Evolutionary conservation across 2,113 vertebrate species (phyloP).

Genomic region (Helogale parvula): DNA sequence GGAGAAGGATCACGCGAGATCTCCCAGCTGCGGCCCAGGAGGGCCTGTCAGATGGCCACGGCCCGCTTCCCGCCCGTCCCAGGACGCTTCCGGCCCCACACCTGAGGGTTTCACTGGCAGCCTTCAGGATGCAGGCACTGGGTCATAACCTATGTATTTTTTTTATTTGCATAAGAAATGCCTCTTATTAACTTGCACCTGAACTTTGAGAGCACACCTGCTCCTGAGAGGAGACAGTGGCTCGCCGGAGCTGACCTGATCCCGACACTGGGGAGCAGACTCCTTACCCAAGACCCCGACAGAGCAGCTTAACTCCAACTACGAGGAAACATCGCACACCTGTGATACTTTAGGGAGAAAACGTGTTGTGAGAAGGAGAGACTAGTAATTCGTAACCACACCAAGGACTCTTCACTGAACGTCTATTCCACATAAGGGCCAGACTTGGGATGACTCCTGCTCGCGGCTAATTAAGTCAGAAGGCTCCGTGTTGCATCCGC

Average conservation of each 20-base stretch:
- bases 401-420: background rate
- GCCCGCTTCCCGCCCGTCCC: background rate
- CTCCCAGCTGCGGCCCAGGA: background rate
- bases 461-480: background rate
- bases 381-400: background rate
- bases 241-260: accelerated
- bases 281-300: background rate
- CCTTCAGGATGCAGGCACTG: too few species aligned
- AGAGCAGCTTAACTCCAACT: background rate
- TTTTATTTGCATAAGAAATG: background rate
- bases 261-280: background rate
- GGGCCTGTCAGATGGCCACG: background rate
- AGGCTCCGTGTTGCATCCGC: background rate
- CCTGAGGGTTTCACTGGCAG: background rate
- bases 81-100: background rate
- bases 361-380: background rate
- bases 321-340: background rate
- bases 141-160: background rate
- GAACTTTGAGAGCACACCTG: background rate
- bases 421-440: background rate
- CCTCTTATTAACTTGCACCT: background rate
- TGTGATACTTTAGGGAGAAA: background rate
- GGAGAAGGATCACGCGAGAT: background rate
- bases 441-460: background rate
- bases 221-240: background rate